These are phyloP conservation scores for Porphyrio hochstetteri DNA, from an alignment of 2,113 vertebrate species.

Conservation along the genomic window DNA sequence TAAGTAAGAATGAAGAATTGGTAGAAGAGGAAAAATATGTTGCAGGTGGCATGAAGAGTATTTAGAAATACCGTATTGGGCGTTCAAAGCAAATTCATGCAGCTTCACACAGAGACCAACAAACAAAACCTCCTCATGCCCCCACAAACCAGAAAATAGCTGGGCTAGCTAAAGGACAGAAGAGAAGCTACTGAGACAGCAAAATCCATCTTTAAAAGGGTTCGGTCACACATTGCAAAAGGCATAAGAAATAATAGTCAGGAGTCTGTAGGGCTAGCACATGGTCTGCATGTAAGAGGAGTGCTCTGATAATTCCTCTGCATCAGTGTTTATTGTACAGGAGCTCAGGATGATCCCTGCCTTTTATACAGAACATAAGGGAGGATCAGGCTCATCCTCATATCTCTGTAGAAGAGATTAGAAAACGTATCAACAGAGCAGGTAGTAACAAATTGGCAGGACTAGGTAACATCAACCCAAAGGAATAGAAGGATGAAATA, in stretches of 20 bases:
- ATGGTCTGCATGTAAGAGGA: rapidly evolving
- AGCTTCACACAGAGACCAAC: background rate
- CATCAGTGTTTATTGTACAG: background rate
- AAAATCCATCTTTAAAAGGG: background rate
- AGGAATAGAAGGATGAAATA: background rate
- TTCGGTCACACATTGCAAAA: background rate
- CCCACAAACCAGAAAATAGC: background rate
- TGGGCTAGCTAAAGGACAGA: background rate
- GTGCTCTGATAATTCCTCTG: background rate
- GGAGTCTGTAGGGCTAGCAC: background rate
- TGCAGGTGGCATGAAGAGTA: background rate
- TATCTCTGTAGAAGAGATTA: background rate
- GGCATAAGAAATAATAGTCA: background rate
- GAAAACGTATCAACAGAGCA: background rate
- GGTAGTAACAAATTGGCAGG: background rate
- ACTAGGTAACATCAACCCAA: background rate
- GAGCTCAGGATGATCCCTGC: background rate
- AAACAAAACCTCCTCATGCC: too few species aligned
- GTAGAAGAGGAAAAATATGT: background rate
- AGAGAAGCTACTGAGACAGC: background rate
- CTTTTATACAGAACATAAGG: background rate
- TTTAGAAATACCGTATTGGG: background rate
- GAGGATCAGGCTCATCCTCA: background rate
- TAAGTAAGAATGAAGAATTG: background rate
- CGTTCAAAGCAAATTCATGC: background rate